A percentile compares a stretch with the other conserved stretches of the same genome.
These are phyloP conservation scores for Andrena haemorrhoa DNA, from an alignment of 2,888 invertebrate genomes.

Conservation along the genomic window DNA sequence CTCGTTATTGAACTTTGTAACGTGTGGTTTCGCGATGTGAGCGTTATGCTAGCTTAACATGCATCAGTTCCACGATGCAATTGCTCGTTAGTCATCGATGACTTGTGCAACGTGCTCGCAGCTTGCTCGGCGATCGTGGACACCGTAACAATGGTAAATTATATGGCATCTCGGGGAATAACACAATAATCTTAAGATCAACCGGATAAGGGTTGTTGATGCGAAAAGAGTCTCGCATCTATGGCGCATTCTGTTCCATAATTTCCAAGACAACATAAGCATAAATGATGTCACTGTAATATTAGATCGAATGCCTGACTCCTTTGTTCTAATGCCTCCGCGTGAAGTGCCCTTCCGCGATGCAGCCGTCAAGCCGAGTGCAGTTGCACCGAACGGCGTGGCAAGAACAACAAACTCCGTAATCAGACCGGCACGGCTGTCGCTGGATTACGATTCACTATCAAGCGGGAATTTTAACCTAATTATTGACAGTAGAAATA, in stretches of 20 bases:
- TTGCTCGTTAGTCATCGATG: no score
- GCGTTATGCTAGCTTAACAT: no score
- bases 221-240: no score
- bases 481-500: conserved; percentile 1
- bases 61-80: no score
- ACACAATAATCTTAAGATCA: no score
- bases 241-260: not conserved
- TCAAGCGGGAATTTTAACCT: conserved; percentile 1
- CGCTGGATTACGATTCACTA: not conserved
- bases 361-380: conserved; percentile 48
- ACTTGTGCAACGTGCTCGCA: no score
- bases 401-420: conserved; percentile 12
- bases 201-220: no score
- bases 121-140: no score
- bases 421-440: conserved; percentile 4
- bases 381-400: conserved; percentile 55
- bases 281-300: conserved; percentile 11
- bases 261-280: not conserved
- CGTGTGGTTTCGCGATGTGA: no score
- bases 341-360: conserved; percentile 33
- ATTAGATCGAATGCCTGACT: conserved; percentile 3
- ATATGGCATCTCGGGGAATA: no score
- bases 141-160: no score
- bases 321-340: conserved; percentile 49
- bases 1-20: no score